phyloP scores from a whole-genome alignment of 2,113 vertebrate genomes.

The crab-eating macaque (Macaca fascicularis) region T2T-MFA8v1.1 NC_088375.1:172387501-172388000 shows the following conservation, averaged over 20 bases:
- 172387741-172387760: background rate
- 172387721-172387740: background rate
- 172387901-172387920: background rate
- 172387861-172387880: background rate
- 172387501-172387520: background rate
- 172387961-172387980: background rate
- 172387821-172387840: background rate
- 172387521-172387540: background rate
- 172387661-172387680: background rate
- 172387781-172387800: background rate
- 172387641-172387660: background rate
- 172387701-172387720: background rate
- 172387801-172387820: background rate
- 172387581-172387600: background rate
- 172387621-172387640: background rate
- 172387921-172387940: background rate
- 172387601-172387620: background rate
- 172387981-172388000: background rate
- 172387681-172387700: background rate
- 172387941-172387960: background rate
- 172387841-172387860: constrained; percentile 36
- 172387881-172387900: background rate
- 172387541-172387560: background rate
- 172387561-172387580: background rate
- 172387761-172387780: background rate